A percentile compares a stretch with the other conserved stretches of the same genome.
Conservation (phyloP, 2,113 vertebrate species). For the Melanotaenia duboulayi region DNA sequence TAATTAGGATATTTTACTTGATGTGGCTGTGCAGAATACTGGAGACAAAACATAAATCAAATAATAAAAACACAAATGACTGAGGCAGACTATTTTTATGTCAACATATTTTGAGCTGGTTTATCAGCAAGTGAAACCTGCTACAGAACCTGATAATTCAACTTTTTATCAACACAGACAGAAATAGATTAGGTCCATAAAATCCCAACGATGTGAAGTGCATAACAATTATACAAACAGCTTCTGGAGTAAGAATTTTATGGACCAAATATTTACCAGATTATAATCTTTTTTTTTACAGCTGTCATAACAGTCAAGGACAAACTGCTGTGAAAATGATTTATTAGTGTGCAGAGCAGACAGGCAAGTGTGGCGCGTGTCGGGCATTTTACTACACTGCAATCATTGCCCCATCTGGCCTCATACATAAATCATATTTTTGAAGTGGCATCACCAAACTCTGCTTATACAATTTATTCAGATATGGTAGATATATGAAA, state of each 20-base stretch:
- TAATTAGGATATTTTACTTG: too few species aligned
- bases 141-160: conserved; percentile 17
- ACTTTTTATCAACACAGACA: background rate
- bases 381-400: conserved; percentile 58
- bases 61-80: too few species aligned
- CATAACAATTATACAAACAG: conserved; percentile 18
- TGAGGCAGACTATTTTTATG: too few species aligned
- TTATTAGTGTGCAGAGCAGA: conserved; percentile 12
- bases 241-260: conserved; percentile 1
- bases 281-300: conserved; percentile 20
- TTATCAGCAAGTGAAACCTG: conserved; percentile 1
- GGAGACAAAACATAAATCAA: too few species aligned
- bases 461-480: conserved; percentile 16
- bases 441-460: conserved; percentile 32
- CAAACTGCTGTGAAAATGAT: conserved; percentile 15
- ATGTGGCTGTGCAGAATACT: too few species aligned
- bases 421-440: conserved; percentile 56
- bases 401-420: conserved; percentile 32
- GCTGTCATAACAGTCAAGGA: conserved; percentile 13
- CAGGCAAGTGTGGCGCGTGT: background rate
- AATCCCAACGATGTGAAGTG: conserved; percentile 14
- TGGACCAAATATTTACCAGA: conserved; percentile 21
- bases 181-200: conserved; percentile 22
- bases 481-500: conserved; percentile 34
- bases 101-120: too few species aligned